Evolutionary conservation across 2,113 vertebrate genomes (phyloP), one percentile per base, ranked within the genome.

Genomic region (Mus spicilegus): DNA sequence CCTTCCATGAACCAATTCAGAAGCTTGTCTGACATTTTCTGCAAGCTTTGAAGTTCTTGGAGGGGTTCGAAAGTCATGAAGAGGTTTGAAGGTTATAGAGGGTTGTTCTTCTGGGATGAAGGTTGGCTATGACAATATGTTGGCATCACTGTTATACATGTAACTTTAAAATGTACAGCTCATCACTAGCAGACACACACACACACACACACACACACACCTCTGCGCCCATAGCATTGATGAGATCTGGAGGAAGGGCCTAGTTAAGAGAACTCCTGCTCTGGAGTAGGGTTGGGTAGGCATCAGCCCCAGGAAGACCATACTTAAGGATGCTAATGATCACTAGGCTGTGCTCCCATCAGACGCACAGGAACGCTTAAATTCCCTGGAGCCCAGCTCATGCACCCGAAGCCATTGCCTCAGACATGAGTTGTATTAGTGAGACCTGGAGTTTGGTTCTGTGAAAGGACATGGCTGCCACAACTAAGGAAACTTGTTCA

Each of bases 251-350:
- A 28, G 63, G 42, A 69, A 92, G 58, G 36, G 24, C 7, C 0
- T 10, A 3, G 2, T 7, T 16, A 22, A 30, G 22, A 2, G 22
- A 16, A 5, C 20, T 54, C 72, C 56, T 26, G 58, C 8, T 30
- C 3, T 3, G 73, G 11, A 0, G 3, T 0, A 16, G 2, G 13
- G 2, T 0, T 0, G 14, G 24, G 33, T 0, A 2, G 26, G 2
- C 10, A 6, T n/a, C 3, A 58, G 22, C 24, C 67, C 58, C 42
- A 56, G 17, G 26, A 85, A 39, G 73, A 63, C 5, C 20, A 24
- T 36, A 46, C 49, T 30, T 14, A 30, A 19, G n/a, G 49, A 5
- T 17, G 24, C n/a, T 56, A 3, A 1, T 0, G 14, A 39, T 63
- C 30, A 0, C 26, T 20, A 54, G 88, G 42, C 20, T 65, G 7